These are phyloP conservation scores for Eupeodes corollae DNA, from an alignment of 1,140 invertebrate species.

Conservation along the genomic window DNA sequence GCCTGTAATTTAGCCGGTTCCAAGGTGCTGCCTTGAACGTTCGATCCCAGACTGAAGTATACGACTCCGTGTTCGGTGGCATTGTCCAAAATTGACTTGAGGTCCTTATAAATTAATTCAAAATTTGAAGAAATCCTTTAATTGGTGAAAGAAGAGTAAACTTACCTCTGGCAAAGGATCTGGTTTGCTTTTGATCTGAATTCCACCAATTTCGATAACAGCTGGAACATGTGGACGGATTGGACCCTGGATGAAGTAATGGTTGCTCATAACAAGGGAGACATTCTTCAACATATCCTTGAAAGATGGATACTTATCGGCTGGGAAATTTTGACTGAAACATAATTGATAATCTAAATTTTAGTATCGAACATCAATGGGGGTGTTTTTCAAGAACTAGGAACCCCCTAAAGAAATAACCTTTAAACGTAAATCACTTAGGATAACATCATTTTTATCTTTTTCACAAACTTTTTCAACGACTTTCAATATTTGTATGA, in stretches of 20 bases:
- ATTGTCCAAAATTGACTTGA: constrained; percentile 38
- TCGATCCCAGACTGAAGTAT: constrained; percentile 45
- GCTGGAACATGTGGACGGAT: constrained; percentile 14
- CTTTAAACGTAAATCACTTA: too few relatives aligned
- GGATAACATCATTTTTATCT: too few relatives aligned
- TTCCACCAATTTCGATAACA: constrained; percentile 23
- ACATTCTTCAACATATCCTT: neutral
- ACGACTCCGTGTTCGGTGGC: constrained; percentile 40
- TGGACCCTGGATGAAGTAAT: neutral
- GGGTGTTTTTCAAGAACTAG: too few relatives aligned
- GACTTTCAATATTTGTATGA: too few relatives aligned
- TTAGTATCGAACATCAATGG: neutral
- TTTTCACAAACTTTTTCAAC: too few relatives aligned
- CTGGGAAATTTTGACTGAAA: neutral
- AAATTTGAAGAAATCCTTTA: neutral
- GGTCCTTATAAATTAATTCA: constrained; percentile 18
- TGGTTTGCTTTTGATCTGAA: constrained; percentile 17
- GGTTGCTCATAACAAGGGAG: neutral
- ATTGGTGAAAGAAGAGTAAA: neutral
- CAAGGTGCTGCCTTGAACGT: constrained; percentile 28
- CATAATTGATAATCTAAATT: neutral
- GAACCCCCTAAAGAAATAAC: too few relatives aligned
- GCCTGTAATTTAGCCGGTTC: constrained; percentile 24
- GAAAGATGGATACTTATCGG: neutral
- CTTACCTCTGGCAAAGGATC: constrained; percentile 20